Conservation (phyloP, 2,113 vertebrate species). For the Phyllopteryx taeniolatus region DNA sequence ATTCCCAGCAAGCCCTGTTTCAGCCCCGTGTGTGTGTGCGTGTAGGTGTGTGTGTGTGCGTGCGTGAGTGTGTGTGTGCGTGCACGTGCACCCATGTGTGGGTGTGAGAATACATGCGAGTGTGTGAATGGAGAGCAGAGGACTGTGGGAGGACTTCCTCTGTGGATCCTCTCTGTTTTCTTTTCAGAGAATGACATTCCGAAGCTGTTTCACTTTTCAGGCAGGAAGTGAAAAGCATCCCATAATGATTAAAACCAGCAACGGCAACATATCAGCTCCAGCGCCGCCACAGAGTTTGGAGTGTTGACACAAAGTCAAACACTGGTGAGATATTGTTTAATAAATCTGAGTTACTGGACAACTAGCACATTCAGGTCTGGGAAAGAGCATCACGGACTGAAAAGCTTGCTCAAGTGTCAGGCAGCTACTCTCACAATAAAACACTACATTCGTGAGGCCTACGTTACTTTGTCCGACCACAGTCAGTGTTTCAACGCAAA, state of each 20-base stretch:
- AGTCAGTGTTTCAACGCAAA: neutral
- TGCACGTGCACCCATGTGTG: conserved; percentile 26
- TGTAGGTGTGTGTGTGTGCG: conserved; percentile 35
- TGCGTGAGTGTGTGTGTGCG: conserved; percentile 14
- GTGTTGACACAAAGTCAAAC: conserved; percentile 90
- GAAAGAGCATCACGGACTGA: conserved; percentile 20
- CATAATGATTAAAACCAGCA: conserved; percentile 96
- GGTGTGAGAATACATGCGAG: conserved; percentile 53
- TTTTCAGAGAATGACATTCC: conserved; percentile 99
- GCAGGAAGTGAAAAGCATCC: conserved; percentile 95
- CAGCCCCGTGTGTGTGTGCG: conserved; percentile 55
- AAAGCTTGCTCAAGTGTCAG: neutral
- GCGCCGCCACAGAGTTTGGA: conserved; percentile 80
- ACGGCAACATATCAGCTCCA: conserved; percentile 85
- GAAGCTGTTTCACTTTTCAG: conserved; percentile 98
- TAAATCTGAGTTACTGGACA: conserved; percentile 81
- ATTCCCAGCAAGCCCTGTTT: conserved; percentile 88
- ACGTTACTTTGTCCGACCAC: too few relatives aligned
- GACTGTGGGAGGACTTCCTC: conserved; percentile 97
- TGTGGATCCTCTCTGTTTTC: conserved; percentile 98
- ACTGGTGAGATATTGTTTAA: conserved; percentile 89
- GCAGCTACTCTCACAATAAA: neutral
- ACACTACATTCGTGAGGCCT: neutral
- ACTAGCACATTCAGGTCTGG: conserved; percentile 31
- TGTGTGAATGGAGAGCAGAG: conserved; percentile 71